phyloP scores from a whole-genome alignment of 2,797 vertebrate genomes.

The Amphiprion clarkii region DNA sequence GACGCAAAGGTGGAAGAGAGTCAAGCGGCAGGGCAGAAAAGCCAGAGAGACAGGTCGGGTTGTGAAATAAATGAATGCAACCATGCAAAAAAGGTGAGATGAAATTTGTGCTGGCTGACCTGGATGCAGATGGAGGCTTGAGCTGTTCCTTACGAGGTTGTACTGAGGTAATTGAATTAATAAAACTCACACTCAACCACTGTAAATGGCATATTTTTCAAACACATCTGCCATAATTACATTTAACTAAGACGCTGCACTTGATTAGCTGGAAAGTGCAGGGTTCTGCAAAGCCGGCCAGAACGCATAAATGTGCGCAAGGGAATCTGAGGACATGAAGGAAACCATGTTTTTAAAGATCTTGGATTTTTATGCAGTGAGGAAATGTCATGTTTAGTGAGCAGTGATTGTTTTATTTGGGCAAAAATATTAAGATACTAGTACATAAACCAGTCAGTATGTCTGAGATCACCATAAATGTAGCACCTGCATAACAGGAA shows the following conservation, averaged over 20 bases:
- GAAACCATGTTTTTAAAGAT: not conserved
- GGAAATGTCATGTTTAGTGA: not conserved
- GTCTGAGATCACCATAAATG: not conserved
- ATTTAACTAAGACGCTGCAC: constrained; percentile 32
- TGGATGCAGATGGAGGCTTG: constrained; percentile 18
- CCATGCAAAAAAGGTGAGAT: constrained; percentile 54
- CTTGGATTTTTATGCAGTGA: not conserved
- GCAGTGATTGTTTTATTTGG: constrained; percentile 17
- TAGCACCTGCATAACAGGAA: not conserved
- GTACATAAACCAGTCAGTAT: not conserved
- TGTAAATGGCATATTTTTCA: constrained; percentile 21
- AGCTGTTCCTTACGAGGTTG: constrained; percentile 27
- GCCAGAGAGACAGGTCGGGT: constrained; percentile 52
- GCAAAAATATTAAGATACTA: not conserved
- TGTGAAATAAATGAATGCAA: constrained; percentile 45
- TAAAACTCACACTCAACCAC: constrained; percentile 33
- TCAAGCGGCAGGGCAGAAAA: constrained; percentile 55
- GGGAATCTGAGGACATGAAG: not conserved
- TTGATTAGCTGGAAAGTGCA: constrained; percentile 46
- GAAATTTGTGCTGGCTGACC: constrained; percentile 29
- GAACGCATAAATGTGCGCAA: constrained; percentile 14
- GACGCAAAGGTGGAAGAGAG: constrained; percentile 59
- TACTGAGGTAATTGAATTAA: constrained; percentile 51
- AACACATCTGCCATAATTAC: constrained; percentile 43
- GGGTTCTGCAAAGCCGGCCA: constrained; percentile 25